Percentiles rank a stretch among this genome's conserved stretches.
Conservation (phyloP, 2,888 invertebrate species). For the Polyploca ridens region DNA sequence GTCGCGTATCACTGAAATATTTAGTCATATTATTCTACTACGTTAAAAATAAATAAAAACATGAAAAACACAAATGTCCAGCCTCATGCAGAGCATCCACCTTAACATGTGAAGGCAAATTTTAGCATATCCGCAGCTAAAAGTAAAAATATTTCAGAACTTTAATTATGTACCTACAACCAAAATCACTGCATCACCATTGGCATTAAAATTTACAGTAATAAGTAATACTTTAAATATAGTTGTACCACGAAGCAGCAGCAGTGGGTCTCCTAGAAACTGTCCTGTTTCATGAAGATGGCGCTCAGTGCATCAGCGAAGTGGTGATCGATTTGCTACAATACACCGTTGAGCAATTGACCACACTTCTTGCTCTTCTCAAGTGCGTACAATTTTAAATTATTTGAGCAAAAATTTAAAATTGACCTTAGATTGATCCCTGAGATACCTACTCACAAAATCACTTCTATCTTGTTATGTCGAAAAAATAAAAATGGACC, state of each 20-base stretch:
- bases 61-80: too few relatives aligned
- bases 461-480: too few relatives aligned
- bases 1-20: too few relatives aligned
- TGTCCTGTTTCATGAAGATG: conserved; percentile 91
- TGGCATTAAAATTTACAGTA: too few relatives aligned
- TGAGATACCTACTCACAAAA: background rate
- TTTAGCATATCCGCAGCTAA: too few relatives aligned
- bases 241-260: conserved; percentile 92
- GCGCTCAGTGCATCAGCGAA: conserved; percentile 91
- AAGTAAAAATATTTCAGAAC: too few relatives aligned
- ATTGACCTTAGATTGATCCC: background rate
- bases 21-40: too few relatives aligned
- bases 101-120: too few relatives aligned
- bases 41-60: too few relatives aligned
- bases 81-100: too few relatives aligned
- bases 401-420: background rate
- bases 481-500: background rate
- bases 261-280: conserved; percentile 92
- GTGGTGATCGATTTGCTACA: conserved; percentile 92
- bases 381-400: conserved; percentile 51
- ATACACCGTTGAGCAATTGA: conserved; percentile 89
- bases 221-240: conserved; percentile 11
- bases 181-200: too few relatives aligned
- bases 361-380: conserved; percentile 84
- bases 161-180: too few relatives aligned